Evolutionary conservation across 2,888 invertebrate genomes (phyloP).

Genomic region (Amaurobius ferox): DNA sequence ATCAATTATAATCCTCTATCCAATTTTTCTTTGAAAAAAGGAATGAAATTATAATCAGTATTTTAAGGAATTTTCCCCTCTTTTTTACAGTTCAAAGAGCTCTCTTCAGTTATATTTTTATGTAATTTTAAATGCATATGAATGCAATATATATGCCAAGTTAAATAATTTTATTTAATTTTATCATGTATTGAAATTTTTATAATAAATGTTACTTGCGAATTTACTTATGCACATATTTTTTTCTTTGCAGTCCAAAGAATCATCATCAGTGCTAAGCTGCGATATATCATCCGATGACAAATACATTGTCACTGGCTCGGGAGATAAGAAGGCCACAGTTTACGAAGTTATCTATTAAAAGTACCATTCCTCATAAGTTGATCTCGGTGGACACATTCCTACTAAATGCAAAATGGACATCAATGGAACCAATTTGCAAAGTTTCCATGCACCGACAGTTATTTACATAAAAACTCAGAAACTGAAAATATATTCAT

Average conservation of each 20-base stretch:
- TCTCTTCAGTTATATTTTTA: too few relatives aligned
- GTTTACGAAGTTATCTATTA: constrained; percentile 95
- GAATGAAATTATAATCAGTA: too few relatives aligned
- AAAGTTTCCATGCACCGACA: not conserved
- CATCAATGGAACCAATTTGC: not conserved
- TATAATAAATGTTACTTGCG: too few relatives aligned
- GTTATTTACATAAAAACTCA: not conserved
- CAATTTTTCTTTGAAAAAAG: too few relatives aligned
- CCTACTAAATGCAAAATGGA: constrained; percentile 29
- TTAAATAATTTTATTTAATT: too few relatives aligned
- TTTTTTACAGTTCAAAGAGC: too few relatives aligned
- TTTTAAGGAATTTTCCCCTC: too few relatives aligned
- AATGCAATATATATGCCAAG: too few relatives aligned
- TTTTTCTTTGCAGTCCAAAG: constrained; percentile 82
- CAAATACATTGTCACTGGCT: constrained; percentile 96
- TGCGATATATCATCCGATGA: constrained; percentile 98
- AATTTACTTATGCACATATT: too few relatives aligned
- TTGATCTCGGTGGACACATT: constrained; percentile 50
- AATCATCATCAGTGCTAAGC: constrained; percentile 95
- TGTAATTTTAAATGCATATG: too few relatives aligned
- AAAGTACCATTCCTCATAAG: constrained; percentile 55
- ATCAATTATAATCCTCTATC: too few relatives aligned
- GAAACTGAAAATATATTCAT: not conserved
- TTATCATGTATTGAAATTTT: too few relatives aligned
- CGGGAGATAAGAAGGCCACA: constrained; percentile 97